Percentiles rank a stretch among this genome's conserved stretches.
These are phyloP conservation scores for Amblyjoppa fuscipennis DNA, from an alignment of 2,888 invertebrate genomes.

Conservation along the genomic window DNA sequence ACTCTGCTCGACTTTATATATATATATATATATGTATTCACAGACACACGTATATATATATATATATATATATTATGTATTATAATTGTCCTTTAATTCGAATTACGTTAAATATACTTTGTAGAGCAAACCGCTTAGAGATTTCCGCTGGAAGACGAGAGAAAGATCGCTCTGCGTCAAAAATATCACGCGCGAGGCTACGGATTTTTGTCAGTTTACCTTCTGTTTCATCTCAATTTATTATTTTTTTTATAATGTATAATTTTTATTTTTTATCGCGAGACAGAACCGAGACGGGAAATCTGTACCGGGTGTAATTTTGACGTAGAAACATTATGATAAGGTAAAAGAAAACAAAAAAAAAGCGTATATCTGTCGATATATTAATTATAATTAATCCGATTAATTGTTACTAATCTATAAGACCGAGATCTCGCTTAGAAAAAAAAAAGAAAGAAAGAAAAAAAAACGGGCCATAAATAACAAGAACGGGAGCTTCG, in stretches of 20 bases:
- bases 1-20: slow-evolving; percentile 45
- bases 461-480: slow-evolving; percentile 66
- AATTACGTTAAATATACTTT: slow-evolving; percentile 38
- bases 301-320: slow-evolving; percentile 56
- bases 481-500: slow-evolving; percentile 50
- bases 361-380: slow-evolving; percentile 69
- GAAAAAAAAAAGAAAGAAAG: slow-evolving; percentile 39
- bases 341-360: slow-evolving; percentile 34
- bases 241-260: slow-evolving; percentile 46
- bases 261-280: slow-evolving; percentile 46
- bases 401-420: slow-evolving; percentile 76
- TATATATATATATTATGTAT: slow-evolving; percentile 59
- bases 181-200: slow-evolving; percentile 31
- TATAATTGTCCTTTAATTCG: slow-evolving; percentile 58
- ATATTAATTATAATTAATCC: slow-evolving; percentile 73
- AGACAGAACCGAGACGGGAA: slow-evolving; percentile 39
- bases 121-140: slow-evolving; percentile 52
- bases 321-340: slow-evolving; percentile 49
- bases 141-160: slow-evolving; percentile 48
- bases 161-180: slow-evolving; percentile 46
- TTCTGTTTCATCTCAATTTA: slow-evolving; percentile 26
- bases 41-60: too few relatives aligned
- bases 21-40: slow-evolving; percentile 31
- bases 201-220: slow-evolving; percentile 37
- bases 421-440: slow-evolving; percentile 77